Base-by-base conservation (phyloP, 2,113 vertebrate genomes). In the Charina bottae region DNA sequence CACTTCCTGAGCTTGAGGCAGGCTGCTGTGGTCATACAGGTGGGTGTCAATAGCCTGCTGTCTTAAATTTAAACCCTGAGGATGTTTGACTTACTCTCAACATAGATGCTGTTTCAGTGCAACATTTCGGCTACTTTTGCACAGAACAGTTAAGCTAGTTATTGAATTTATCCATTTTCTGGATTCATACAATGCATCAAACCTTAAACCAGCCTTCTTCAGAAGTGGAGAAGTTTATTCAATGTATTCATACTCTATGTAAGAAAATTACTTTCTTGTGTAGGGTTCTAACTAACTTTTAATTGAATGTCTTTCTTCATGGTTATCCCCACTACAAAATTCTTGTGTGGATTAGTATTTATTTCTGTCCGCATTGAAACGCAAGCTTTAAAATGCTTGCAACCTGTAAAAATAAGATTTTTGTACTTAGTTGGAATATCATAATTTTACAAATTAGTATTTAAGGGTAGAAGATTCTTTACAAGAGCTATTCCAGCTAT, bases 21-120 rank as follows among this genome's bases (percentile, higher is more conserved):
- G 0, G 99, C 99, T 0, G 97, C 98, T 0, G 0, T 98, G 88
- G 78, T 94, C 93, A 98, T 99, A 93, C 99, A 99, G 99, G 99
- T 99, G 96, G 33, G 96, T 85, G 92, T 28, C 4, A 83, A 1
- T 24, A 12, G 0, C 1, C 19, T n/a, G 37, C 9, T 23, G 10
- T 6, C 13, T 56, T 56, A 46, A 28, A 3, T 58, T 64, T 37
- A 42, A 49, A n/a, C 24, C 10, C 26, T n/a, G 55, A 26, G n/a
- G 60, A 23, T 58, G 2, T 42, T 37, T 87, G 33, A 12, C 24
- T 64, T 59, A 56, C 0, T 85, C 78, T 89, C 1, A 0, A 12
- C 60, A 37, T 87, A 53, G 92, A 64, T 85, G 68, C 87, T 90
- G 56, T 13, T 49, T 49, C 49, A 49, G 49, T 49, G 49, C 49